These are phyloP conservation scores for Microplitis mediator DNA, from an alignment of 1,140 invertebrate species.

Conservation along the genomic window DNA sequence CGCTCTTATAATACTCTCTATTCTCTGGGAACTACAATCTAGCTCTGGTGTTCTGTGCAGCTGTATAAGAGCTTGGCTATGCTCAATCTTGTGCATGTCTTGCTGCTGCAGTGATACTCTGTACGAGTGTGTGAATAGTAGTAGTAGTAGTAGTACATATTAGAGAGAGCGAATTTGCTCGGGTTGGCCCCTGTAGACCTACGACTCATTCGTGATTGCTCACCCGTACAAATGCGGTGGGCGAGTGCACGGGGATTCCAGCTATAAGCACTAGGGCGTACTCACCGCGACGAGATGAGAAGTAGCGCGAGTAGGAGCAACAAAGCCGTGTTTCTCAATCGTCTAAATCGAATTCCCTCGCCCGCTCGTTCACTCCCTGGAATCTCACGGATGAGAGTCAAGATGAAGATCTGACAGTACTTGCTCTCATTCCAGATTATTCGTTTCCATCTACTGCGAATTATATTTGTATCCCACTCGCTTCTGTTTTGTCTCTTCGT, in stretches of 20 bases:
- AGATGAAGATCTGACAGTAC: background rate
- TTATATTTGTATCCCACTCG: conserved; percentile 24
- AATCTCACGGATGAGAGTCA: background rate
- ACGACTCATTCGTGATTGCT: conserved; percentile 18
- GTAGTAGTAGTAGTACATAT: too few species aligned
- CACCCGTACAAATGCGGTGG: conserved; percentile 8
- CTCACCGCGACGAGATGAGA: background rate
- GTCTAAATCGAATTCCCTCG: conserved; percentile 30
- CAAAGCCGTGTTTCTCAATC: conserved; percentile 27
- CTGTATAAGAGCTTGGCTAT: background rate
- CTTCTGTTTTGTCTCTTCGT: background rate
- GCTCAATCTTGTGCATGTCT: background rate
- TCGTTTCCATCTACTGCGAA: background rate
- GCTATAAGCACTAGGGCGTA: conserved; percentile 13
- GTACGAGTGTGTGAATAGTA: too few species aligned
- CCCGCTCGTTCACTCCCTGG: background rate
- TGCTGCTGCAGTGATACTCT: background rate
- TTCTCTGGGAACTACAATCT: too few species aligned
- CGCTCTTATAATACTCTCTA: background rate
- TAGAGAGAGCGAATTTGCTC: background rate
- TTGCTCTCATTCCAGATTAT: background rate
- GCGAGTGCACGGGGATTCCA: background rate
- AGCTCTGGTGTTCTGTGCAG: too few species aligned
- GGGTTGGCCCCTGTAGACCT: background rate
- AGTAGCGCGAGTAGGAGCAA: background rate